These are phyloP conservation scores for Semicossyphus pulcher DNA, from an alignment of 2,113 vertebrate species.

Conservation along the genomic window DNA sequence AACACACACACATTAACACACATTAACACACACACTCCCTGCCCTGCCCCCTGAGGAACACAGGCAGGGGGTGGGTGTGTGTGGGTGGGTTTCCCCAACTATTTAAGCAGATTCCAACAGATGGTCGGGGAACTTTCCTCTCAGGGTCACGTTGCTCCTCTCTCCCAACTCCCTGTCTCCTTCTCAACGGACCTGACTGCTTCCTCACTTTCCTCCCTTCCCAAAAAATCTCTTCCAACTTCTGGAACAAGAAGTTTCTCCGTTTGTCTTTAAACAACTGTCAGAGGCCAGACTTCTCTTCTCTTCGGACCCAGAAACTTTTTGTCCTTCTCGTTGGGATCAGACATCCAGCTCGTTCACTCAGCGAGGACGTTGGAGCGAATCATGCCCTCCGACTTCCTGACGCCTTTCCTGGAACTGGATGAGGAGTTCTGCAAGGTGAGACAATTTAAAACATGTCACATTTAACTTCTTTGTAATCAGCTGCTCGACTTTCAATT, in stretches of 20 bases:
- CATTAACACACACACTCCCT: constrained; percentile 42
- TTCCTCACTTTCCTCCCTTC: background rate
- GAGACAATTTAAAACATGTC: too few relatives aligned
- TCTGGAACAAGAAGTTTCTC: background rate
- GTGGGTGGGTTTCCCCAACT: constrained; percentile 65
- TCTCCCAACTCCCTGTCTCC: constrained; percentile 8
- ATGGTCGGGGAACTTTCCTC: constrained; percentile 71
- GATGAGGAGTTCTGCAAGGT: constrained; percentile 86
- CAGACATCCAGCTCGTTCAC: constrained; percentile 14
- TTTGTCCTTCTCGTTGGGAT: background rate
- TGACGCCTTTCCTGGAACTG: constrained; percentile 83
- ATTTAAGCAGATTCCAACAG: constrained; percentile 84
- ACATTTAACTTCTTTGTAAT: too few relatives aligned
- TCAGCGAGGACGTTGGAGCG: constrained; percentile 31
- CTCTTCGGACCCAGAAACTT: background rate
- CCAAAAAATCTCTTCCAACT: background rate
- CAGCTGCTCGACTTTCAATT: too few relatives aligned
- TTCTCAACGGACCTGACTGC: background rate
- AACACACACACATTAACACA: constrained; percentile 48
- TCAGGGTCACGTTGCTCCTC: constrained; percentile 16
- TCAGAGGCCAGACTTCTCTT: too few relatives aligned
- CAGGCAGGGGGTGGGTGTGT: constrained; percentile 32
- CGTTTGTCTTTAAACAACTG: background rate
- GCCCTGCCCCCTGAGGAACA: constrained; percentile 56
- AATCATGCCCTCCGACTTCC: constrained; percentile 84